These are phyloP conservation scores for Gnatocerus cornutus DNA, from an alignment of 2,888 invertebrate species.

Conservation along the genomic window DNA sequence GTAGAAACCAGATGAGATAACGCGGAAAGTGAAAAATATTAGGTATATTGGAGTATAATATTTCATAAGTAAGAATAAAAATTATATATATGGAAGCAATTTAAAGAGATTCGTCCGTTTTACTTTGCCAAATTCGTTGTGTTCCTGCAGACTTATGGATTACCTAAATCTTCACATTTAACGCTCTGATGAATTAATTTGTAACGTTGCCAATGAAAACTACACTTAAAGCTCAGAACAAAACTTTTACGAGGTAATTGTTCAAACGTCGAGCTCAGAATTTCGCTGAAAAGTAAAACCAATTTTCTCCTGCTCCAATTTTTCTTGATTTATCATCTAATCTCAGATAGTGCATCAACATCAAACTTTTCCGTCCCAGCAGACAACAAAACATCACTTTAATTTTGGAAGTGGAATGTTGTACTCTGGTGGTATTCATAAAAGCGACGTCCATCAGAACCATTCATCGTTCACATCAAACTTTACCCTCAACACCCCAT, in stretches of 20 bases:
- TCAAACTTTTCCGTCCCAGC: slow-evolving; percentile 16
- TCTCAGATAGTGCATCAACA: slow-evolving; percentile 22
- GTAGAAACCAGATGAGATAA: not conserved
- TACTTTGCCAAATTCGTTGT: too few relatives aligned
- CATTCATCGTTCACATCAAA: not conserved
- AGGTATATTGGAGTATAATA: too few relatives aligned
- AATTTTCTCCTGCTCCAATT: slow-evolving; percentile 6
- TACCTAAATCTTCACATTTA: too few relatives aligned
- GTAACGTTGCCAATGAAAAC: too few relatives aligned
- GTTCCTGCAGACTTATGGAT: too few relatives aligned
- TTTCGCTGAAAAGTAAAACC: slow-evolving; percentile 1
- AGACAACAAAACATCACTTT: slow-evolving; percentile 21
- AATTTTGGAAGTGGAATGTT: slow-evolving; percentile 27
- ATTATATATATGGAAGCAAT: too few relatives aligned
- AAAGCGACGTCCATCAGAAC: slow-evolving; percentile 15
- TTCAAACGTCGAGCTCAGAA: not conserved
- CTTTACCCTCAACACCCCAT: slow-evolving; percentile 13
- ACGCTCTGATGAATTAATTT: too few relatives aligned
- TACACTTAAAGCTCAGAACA: not conserved
- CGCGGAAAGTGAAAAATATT: too few relatives aligned
- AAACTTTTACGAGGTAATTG: slow-evolving; percentile 2
- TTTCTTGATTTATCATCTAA: slow-evolving; percentile 20
- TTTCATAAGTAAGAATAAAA: too few relatives aligned
- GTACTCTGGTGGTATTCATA: slow-evolving; percentile 9
- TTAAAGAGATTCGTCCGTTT: too few relatives aligned